Conservation (phyloP, 2,888 invertebrate genomes). For the Taenaris catops region DNA sequence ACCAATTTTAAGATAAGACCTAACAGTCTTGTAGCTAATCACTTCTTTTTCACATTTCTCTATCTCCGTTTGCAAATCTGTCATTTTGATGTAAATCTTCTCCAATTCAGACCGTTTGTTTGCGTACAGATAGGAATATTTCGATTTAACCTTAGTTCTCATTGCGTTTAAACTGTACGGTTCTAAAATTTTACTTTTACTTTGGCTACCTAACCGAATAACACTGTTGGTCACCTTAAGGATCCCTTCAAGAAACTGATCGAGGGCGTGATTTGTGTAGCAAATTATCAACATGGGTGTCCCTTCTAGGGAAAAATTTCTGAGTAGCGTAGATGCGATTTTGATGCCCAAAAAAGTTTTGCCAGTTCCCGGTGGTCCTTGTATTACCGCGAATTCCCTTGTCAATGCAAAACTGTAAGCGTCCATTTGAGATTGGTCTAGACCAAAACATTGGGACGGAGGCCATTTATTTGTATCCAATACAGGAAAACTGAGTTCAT, state of each 20-base stretch:
- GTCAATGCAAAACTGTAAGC: conserved; percentile 85
- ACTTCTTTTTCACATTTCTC: conserved; percentile 61
- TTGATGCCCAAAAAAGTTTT: conserved; percentile 90
- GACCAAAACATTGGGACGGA: conserved; percentile 43
- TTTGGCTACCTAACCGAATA: conserved; percentile 85
- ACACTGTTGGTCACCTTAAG: conserved; percentile 78
- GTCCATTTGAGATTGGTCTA: conserved; percentile 83
- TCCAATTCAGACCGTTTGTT: conserved; percentile 50
- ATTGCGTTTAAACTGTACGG: conserved; percentile 69
- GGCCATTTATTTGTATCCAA: conserved; percentile 70
- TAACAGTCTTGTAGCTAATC: conserved; percentile 45
- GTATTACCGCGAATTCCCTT: conserved; percentile 87
- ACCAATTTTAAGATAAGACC: conserved; percentile 40
- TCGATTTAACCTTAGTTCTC: conserved; percentile 50
- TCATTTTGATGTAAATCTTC: conserved; percentile 50
- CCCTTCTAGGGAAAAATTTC: conserved; percentile 78
- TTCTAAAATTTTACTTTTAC: conserved; percentile 78
- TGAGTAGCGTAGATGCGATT: conserved; percentile 83
- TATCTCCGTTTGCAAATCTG: conserved; percentile 52
- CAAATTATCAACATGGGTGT: conserved; percentile 88
- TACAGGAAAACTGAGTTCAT: conserved; percentile 50
- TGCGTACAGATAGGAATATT: conserved; percentile 51
- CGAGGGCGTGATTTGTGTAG: conserved; percentile 92
- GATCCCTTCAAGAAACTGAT: conserved; percentile 90
- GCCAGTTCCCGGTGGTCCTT: conserved; percentile 94